These are phyloP conservation scores for Rhinolophus ferrumequinum DNA, from an alignment of 2,113 vertebrate genomes.

Conservation along the genomic window DNA sequence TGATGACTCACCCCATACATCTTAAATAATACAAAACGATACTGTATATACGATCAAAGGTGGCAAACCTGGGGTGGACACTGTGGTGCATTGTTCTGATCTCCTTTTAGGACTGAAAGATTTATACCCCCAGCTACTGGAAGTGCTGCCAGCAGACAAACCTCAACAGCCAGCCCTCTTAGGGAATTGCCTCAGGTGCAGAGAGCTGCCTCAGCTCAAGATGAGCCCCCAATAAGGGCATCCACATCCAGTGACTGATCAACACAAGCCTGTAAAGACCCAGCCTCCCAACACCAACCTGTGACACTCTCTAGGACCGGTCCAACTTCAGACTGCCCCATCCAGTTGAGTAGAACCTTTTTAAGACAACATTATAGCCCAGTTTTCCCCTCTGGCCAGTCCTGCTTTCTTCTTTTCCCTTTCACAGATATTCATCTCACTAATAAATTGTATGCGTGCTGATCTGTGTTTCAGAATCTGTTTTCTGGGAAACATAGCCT, in stretches of 20 bases:
- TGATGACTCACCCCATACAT: not conserved
- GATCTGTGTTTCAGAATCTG: not conserved
- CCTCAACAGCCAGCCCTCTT: not conserved
- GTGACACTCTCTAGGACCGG: not conserved
- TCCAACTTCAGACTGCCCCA: not conserved
- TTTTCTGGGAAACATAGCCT: not conserved
- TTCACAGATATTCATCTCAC: not conserved
- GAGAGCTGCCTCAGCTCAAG: not conserved
- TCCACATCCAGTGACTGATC: not conserved
- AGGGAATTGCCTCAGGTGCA: not conserved
- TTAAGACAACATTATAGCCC: not conserved
- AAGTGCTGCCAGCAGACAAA: not conserved
- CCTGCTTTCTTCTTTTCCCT: not conserved
- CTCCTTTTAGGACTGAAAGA: not conserved
- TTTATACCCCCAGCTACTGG: not conserved
- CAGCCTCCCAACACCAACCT: not conserved
- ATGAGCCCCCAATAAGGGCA: not conserved
- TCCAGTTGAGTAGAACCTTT: not conserved
- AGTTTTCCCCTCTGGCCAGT: not conserved
- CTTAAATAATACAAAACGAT: not conserved
- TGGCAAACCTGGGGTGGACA: not conserved
- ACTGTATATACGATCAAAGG: not conserved
- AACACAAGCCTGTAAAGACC: not conserved
- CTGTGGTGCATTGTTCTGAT: not conserved
- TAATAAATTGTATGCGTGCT: not conserved